Conservation (phyloP, 1,140 invertebrate species). For the Procambarus clarkii region DNA sequence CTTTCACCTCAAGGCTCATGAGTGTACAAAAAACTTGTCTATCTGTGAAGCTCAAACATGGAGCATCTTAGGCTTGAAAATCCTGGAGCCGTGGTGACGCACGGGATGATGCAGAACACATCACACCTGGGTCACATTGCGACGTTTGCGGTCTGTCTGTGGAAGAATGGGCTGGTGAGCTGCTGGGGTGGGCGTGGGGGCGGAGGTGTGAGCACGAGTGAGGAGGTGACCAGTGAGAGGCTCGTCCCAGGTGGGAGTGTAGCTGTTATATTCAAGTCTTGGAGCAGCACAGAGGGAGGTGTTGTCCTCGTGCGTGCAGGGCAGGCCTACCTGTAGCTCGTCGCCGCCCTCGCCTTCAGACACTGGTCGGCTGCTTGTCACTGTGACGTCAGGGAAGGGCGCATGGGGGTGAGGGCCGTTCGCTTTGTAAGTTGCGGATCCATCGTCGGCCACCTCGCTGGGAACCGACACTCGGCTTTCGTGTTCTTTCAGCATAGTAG, state of each 20-base stretch:
- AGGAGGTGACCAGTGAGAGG: conserved; percentile 69
- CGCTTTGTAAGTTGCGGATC: conserved; percentile 8
- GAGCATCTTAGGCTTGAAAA: too few species aligned
- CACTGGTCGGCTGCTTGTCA: conserved; percentile 56
- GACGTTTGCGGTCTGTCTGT: conserved; percentile 65
- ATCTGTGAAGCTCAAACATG: too few species aligned
- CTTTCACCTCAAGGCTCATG: neutral
- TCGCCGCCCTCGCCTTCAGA: conserved; percentile 1
- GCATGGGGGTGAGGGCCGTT: conserved; percentile 74
- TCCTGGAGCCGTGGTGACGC: neutral
- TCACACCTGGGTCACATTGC: conserved; percentile 71
- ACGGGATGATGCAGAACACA: neutral
- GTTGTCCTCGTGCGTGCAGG: conserved; percentile 47
- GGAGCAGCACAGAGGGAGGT: conserved; percentile 49
- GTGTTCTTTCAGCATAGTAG: conserved; percentile 73
- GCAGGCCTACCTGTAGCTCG: conserved; percentile 29
- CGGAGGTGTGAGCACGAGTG: conserved; percentile 34
- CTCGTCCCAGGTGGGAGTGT: conserved; percentile 68
- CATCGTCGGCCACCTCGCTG: conserved; percentile 42
- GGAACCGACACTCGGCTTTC: conserved; percentile 46
- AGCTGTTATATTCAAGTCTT: conserved; percentile 56
- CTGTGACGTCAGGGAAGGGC: conserved; percentile 69
- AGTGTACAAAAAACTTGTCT: neutral
- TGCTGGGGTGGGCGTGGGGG: conserved; percentile 28
- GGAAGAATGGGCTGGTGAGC: conserved; percentile 38